Base-by-base conservation (phyloP, 2,888 invertebrate species). In the Lomographa bimaculata region DNA sequence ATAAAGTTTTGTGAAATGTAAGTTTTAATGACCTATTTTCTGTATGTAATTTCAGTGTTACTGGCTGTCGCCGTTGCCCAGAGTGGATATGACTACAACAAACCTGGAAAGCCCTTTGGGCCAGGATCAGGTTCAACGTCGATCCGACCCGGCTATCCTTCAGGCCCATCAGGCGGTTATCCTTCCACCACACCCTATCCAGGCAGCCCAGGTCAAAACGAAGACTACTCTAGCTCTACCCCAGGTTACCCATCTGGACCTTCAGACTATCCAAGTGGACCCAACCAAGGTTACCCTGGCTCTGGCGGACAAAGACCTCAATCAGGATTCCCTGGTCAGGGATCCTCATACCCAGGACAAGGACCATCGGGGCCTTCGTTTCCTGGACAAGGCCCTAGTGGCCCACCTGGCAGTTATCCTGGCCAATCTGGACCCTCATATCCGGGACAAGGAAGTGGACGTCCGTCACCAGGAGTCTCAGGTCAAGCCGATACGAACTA, bases 11-110 rank as follows among this genome's bases (percentile, higher is more conserved):
- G n/a, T n/a, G n/a, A n/a, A n/a, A n/a, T n/a, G n/a, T n/a, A n/a
- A n/a, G n/a, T n/a, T n/a, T n/a, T n/a, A n/a, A n/a, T n/a, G n/a
- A n/a, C n/a, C n/a, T n/a, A n/a, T n/a, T n/a, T n/a, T n/a, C n/a
- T n/a, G n/a, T n/a, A n/a, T n/a, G n/a, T n/a, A n/a, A 50, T 83
- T 84, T 29, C 83, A 87, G 87, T 78, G 56, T 57, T 87, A 62
- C 74, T 87, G 71, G 77, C 80, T 44, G 43, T 72, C 46, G 67
- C 69, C 23, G 58, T 67, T 26, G 83, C 83, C 19, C 94, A 95
- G 86, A 91, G 90, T 65, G 95, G 95, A 8, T 96, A 96, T 69
- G 92, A 91, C 50, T 96, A 96, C 78, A 93, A 93, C 49, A 91
- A 92, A 45, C 95, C 95, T 3, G 90, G 90, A 29, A 90, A 91